Evolutionary conservation across 2,888 invertebrate genomes (phyloP), one percentile per base, ranked within the genome.

Genomic region (Epinotia demarniana): DNA sequence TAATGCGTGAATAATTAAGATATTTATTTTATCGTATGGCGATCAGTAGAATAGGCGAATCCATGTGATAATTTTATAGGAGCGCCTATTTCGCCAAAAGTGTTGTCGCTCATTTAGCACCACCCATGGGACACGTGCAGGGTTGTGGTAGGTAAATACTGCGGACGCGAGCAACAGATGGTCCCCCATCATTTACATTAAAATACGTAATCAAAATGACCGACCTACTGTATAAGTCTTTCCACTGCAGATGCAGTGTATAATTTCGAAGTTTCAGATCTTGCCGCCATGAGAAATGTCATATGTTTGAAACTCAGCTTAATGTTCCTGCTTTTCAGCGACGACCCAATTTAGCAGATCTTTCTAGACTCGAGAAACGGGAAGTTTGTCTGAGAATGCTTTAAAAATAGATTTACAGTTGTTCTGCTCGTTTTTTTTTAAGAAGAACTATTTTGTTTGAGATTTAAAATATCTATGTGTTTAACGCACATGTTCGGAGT

Each of bases 211-310:
- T 39, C 39, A 46, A 12, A 46, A 46, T n/a, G 5, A 4, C 16
- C 13, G 23, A 8, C 39, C 39, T 43, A 63, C 72, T 72, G 72
- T 63, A n/a, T 27, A 5, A 9, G 19, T 23, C 18, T 4, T 19
- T 63, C 63, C 9, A 5, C 16, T 57, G 23, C 57, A 1, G 3
- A n/a, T 62, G 23, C 57, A 1, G 3, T 23, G 53, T 63, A 63
- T 63, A 72, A 72, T 63, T 57, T 63, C 23, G 39, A 55, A 55
- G 55, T 55, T 43, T 43, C 39, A 55, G 23, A 39, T 62, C 71
- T 67, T 55, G 53, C 16, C 55, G 62, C 53, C 62, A 53, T 63
- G 63, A 55, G 62, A 72, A 72, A 72, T 55, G 72, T 6, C 55
- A 63, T 27, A 69, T 49, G 60, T 46, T 49, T 46, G 62, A 63